Evolutionary conservation across 2,888 invertebrate species (phyloP).

Genomic region (Spodoptera littoralis): DNA sequence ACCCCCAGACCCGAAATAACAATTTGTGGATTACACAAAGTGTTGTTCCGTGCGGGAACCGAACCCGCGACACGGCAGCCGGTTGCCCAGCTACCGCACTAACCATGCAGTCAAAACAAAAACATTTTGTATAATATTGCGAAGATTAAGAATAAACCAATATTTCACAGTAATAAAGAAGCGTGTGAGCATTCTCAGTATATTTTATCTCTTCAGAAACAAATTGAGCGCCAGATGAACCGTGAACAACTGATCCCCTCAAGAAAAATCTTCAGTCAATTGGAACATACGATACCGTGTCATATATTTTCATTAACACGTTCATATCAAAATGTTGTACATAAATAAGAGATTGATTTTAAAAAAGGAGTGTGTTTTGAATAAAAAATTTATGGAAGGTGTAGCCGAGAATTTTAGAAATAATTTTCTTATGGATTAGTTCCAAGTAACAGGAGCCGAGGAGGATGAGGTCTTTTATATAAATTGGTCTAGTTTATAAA

Average conservation of each 20-base stretch:
- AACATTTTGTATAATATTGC: not conserved
- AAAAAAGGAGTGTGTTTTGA: conserved; percentile 9
- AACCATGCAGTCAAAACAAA: too few species aligned
- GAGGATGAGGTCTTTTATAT: too few species aligned
- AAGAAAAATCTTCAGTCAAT: conserved; percentile 74
- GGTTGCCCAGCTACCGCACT: too few species aligned
- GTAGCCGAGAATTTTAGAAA: too few species aligned
- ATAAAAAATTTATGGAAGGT: not conserved
- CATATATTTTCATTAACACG: conserved; percentile 55
- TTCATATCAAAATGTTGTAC: conserved; percentile 14
- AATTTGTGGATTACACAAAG: too few species aligned
- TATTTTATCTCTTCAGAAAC: conserved; percentile 56
- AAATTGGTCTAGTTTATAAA: too few species aligned
- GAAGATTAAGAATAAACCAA: conserved; percentile 33
- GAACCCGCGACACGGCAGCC: too few species aligned
- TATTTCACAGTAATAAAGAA: conserved; percentile 46
- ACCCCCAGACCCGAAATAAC: too few species aligned
- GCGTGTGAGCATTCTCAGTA: conserved; percentile 41
- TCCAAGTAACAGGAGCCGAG: too few species aligned
- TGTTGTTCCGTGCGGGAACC: too few species aligned
- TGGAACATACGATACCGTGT: conserved; percentile 75
- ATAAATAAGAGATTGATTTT: conserved; percentile 17
- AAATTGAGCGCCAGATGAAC: conserved; percentile 73
- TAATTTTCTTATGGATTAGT: too few species aligned
- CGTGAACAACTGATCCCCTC: conserved; percentile 79